phyloP scores from a whole-genome alignment of 2,113 vertebrate genomes.

The Odobenus rosmarus region DNA sequence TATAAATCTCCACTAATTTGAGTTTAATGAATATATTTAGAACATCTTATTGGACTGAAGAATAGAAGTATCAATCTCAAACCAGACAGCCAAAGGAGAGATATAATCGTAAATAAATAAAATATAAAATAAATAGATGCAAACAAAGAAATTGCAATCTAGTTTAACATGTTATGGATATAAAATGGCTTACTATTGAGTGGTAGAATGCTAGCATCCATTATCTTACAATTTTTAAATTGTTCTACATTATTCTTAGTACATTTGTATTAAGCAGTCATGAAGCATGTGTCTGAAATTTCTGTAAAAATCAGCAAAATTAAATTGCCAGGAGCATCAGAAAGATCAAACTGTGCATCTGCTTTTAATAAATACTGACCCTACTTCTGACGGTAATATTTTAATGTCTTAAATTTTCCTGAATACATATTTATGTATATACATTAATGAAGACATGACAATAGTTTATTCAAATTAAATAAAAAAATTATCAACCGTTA shows the following conservation, averaged over 20 bases:
- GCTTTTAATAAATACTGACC: neutral
- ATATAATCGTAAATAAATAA: slow-evolving; percentile 31
- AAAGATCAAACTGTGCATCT: neutral
- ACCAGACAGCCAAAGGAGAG: neutral
- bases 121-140: slow-evolving; percentile 47
- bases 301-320: slow-evolving; percentile 56
- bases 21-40: slow-evolving; percentile 56
- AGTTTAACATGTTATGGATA: neutral
- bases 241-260: neutral
- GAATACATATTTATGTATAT: neutral
- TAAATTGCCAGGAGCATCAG: neutral
- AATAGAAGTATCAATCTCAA: slow-evolving; percentile 8
- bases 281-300: neutral
- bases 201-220: neutral
- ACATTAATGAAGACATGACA: neutral
- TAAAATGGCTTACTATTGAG: neutral
- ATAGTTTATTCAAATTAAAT: neutral
- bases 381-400: neutral
- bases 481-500: neutral
- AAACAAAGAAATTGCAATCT: slow-evolving; percentile 1
- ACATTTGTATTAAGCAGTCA: neutral
- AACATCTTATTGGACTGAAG: neutral
- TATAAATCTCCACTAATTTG: slow-evolving; percentile 36
- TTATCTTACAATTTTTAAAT: neutral
- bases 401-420: neutral